Evolutionary conservation across 2,113 vertebrate genomes (phyloP).

Genomic region (Cairina moschata): DNA sequence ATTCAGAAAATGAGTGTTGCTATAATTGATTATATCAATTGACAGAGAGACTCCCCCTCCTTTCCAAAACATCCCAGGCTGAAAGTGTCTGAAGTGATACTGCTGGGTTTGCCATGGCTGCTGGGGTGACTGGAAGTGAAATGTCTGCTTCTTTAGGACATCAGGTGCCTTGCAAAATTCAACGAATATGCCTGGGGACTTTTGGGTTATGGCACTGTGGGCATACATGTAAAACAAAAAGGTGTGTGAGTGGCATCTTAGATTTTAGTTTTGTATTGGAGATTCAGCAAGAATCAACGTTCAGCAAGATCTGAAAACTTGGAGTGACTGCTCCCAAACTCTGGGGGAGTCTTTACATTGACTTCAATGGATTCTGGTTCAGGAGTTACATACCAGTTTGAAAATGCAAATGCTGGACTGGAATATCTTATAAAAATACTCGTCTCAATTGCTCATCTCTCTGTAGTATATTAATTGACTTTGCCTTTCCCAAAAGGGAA

Average conservation of each 20-base stretch:
- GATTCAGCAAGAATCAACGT: not conserved
- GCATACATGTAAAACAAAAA: not conserved
- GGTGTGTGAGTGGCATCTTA: not conserved
- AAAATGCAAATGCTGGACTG: slow-evolving; percentile 19
- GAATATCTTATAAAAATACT: slow-evolving; percentile 17
- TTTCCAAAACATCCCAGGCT: not conserved
- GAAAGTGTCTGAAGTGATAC: not conserved
- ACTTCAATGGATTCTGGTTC: not conserved
- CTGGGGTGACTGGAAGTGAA: accelerated
- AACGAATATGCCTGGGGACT: not conserved
- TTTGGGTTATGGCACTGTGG: not conserved
- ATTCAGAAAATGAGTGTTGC: not conserved
- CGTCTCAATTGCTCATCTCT: slow-evolving; percentile 31
- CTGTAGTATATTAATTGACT: slow-evolving; percentile 28
- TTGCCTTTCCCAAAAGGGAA: slow-evolving; percentile 26
- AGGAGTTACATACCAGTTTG: not conserved
- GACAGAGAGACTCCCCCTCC: not conserved
- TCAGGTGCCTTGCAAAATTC: not conserved
- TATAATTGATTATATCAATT: not conserved
- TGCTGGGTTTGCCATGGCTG: not conserved
- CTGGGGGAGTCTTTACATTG: not conserved
- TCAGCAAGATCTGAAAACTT: not conserved
- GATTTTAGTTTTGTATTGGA: not conserved
- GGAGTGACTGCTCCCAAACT: not conserved
- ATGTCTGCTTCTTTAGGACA: not conserved